phyloP scores from a whole-genome alignment of 2,113 vertebrate genomes.

The Pseudopipra pipra region DNA sequence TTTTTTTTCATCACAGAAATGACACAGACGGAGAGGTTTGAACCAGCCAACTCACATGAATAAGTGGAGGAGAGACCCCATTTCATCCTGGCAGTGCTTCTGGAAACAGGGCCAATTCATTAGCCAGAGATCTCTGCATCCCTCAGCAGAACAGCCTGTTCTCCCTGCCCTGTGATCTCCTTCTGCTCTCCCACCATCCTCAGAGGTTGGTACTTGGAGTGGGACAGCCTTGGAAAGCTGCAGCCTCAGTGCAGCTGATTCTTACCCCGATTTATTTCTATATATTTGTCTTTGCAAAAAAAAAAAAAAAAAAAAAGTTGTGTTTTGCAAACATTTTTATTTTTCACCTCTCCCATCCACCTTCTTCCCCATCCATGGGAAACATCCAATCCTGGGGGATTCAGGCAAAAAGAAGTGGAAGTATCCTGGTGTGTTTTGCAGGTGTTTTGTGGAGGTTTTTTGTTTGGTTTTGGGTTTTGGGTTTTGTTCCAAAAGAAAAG shows the following conservation, averaged over 20 bases:
- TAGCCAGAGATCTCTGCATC: constrained; percentile 13
- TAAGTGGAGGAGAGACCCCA: constrained; percentile 61
- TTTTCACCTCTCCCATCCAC: background rate
- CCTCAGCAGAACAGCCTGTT: constrained; percentile 42
- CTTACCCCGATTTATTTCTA: background rate
- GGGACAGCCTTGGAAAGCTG: background rate
- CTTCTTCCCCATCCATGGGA: background rate
- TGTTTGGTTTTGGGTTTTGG: background rate
- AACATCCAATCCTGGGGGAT: background rate
- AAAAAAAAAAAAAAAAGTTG: too few species aligned
- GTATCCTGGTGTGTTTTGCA: background rate
- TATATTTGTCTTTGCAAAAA: background rate
- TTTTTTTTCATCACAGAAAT: background rate
- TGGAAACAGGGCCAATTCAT: constrained; percentile 40
- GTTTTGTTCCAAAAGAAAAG: background rate
- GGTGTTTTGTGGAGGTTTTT: too few species aligned
- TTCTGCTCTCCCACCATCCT: background rate
- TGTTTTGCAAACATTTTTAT: background rate
- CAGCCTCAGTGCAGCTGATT: background rate
- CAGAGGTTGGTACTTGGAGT: background rate
- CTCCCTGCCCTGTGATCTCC: background rate
- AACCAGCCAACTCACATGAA: constrained; percentile 28
- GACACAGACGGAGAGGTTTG: background rate
- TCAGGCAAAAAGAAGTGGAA: background rate
- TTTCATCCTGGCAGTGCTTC: constrained; percentile 60